Base-by-base conservation (phyloP, 1,140 invertebrate species). In the Lineus longissimus region DNA sequence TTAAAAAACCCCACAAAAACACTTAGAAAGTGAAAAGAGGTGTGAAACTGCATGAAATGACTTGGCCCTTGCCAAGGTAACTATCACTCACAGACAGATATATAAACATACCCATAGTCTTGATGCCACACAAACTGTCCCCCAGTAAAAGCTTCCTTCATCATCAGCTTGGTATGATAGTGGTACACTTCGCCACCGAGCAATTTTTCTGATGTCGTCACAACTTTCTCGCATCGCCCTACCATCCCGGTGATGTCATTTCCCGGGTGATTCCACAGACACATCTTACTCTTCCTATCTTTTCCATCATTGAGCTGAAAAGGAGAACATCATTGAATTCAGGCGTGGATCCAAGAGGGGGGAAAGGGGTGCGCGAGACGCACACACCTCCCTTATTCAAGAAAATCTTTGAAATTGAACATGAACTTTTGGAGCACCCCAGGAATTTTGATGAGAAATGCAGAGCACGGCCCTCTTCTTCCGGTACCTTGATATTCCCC, bases 211-310 rank as follows among this genome's bases (percentile, higher is more conserved):
- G 66, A 67, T 11, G 73, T 76, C 2, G 67, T 68, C 19, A 70
- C 77, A 30, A 79, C 63, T 63, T 79, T 79, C 45, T 77, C 69
- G 61, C 70, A 73, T 1, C 75, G 55, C 19, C 66, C 73, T 22
- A 79, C 62, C 72, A 77, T 74, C 9, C 77, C 77, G 2, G 77
- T 75, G 9, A 76, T 66, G 62, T 79, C 77, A 63, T 69, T 70
- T 27, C 75, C 75, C 6, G 77, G 74, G 31, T 74, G 65, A 63
- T 69, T 69, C 77, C 77, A 79, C 13, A 77, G 22, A 13, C 63
- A 69, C 30, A 75, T 30, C 27, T 67, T 67, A 29, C 67, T 70
- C n/a, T 69, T 36, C 0, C 70, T 30, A 0, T 72, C 72, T 19
- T 65, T 47, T 7, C 71, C 69, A 58, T 75, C 74, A 33, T 27